phyloP scores from a whole-genome alignment of 1,140 invertebrate species.

The Achatina immaculata region DNA sequence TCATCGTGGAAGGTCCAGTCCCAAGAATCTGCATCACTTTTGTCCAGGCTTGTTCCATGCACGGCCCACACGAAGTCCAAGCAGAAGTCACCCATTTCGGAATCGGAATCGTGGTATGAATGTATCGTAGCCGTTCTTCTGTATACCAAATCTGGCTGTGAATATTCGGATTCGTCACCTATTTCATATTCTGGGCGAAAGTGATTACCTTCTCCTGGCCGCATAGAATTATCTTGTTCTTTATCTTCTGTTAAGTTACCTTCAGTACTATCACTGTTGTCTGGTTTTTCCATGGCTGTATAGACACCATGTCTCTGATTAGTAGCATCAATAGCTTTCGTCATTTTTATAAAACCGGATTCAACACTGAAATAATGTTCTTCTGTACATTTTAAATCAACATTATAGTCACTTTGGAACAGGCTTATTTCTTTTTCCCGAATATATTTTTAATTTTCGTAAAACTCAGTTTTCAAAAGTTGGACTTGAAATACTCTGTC shows the following conservation, averaged over 20 bases:
- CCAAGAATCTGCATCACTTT: slow-evolving; percentile 11
- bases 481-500: too few species aligned
- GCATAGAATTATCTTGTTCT: background rate
- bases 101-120: background rate
- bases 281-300: background rate
- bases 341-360: background rate
- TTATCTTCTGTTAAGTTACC: background rate
- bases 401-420: background rate
- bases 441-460: background rate
- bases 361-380: background rate
- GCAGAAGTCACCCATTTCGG: background rate
- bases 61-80: too few species aligned
- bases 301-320: background rate
- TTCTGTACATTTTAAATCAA: background rate
- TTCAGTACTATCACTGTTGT: background rate
- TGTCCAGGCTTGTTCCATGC: background rate
- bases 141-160: background rate
- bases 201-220: background rate
- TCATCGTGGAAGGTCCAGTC: slow-evolving; percentile 19
- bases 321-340: background rate
- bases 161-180: background rate
- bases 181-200: background rate
- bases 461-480: too few species aligned
- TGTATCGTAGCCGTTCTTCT: too few species aligned
- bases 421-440: background rate